phyloP scores from a whole-genome alignment of 2,888 invertebrate species.

The Torymus tubicola region DNA sequence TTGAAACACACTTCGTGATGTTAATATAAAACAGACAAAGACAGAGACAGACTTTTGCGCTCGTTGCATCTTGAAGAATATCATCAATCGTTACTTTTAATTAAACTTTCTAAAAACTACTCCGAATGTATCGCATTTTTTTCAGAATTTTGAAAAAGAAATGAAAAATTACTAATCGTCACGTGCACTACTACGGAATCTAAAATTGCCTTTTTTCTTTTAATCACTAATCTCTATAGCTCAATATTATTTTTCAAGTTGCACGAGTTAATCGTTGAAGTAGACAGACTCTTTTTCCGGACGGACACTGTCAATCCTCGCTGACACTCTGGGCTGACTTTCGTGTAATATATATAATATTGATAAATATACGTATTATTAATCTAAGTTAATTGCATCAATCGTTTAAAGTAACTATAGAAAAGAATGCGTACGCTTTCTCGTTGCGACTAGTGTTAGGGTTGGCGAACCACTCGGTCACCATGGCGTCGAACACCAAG shows the following conservation, averaged over 20 bases:
- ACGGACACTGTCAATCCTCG: slow-evolving; percentile 56
- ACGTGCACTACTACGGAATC: no score
- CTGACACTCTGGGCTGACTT: slow-evolving; percentile 57
- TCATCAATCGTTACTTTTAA: slow-evolving; percentile 4
- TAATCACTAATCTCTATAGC: no score
- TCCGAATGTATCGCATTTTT: neutral
- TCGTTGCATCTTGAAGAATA: slow-evolving; percentile 58
- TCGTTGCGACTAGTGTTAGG: slow-evolving; percentile 86
- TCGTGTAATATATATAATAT: slow-evolving; percentile 28
- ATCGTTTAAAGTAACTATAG: slow-evolving; percentile 41
- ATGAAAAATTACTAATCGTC: no score
- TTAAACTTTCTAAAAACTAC: neutral
- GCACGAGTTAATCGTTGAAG: slow-evolving; percentile 48
- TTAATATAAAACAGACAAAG: slow-evolving; percentile 61
- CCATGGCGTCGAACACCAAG: slow-evolving; percentile 91
- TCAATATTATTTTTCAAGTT: slow-evolving; percentile 56
- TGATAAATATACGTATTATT: slow-evolving; percentile 21
- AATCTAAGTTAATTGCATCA: slow-evolving; percentile 12
- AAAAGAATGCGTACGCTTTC: slow-evolving; percentile 79
- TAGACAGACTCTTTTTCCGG: slow-evolving; percentile 38
- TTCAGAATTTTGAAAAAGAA: no score
- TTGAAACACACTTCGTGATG: slow-evolving; percentile 51
- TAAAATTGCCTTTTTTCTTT: no score
- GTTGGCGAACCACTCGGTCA: slow-evolving; percentile 91
- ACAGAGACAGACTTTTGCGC: slow-evolving; percentile 59